These are phyloP conservation scores for Drosophila novamexicana DNA, from an alignment of 1,140 invertebrate species.

Conservation along the genomic window DNA sequence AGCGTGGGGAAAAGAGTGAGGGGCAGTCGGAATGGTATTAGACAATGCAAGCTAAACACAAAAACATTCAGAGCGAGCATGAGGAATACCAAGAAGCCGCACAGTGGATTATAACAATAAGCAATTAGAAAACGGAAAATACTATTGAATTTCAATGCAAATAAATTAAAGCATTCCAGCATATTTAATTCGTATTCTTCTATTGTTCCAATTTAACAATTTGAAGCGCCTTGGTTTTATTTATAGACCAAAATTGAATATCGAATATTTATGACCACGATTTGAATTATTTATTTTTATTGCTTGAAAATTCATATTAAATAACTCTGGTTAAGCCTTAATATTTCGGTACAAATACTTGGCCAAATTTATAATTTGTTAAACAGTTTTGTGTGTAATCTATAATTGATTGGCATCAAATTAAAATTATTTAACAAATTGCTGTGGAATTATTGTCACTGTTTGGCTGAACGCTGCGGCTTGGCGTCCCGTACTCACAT, in stretches of 20 bases:
- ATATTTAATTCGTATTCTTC: too few relatives aligned
- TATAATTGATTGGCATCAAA: background rate
- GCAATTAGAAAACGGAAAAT: background rate
- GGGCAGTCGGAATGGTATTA: background rate
- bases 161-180: too few relatives aligned
- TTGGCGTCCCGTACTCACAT: background rate
- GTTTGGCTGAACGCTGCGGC: conserved; percentile 14
- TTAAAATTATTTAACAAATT: background rate
- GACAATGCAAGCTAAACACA: background rate
- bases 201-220: too few relatives aligned
- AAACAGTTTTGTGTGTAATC: background rate
- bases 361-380: background rate
- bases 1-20: background rate
- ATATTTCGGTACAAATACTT: background rate
- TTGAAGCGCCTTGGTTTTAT: too few relatives aligned
- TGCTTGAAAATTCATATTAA: too few relatives aligned
- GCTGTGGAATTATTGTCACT: conserved; percentile 2
- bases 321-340: too few relatives aligned
- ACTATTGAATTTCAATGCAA: too few relatives aligned
- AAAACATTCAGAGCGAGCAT: background rate
- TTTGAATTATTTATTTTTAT: too few relatives aligned
- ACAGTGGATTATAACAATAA: conserved; percentile 4
- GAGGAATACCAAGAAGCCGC: background rate
- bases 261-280: too few relatives aligned
- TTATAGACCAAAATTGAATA: too few relatives aligned